These are phyloP conservation scores for Orchesella flavescens DNA, from an alignment of 2,888 invertebrate genomes.

Conservation along the genomic window DNA sequence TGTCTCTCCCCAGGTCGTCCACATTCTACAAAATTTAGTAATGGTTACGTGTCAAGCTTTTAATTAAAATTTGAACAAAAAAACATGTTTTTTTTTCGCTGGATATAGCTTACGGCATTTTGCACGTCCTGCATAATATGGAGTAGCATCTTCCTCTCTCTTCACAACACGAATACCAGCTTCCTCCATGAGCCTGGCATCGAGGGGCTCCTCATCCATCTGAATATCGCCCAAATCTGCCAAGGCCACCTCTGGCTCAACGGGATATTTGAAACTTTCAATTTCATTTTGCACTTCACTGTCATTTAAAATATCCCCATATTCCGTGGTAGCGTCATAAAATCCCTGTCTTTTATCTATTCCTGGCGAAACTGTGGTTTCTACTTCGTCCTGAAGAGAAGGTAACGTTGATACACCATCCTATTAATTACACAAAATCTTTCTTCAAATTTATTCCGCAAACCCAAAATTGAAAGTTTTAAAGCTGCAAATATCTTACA, in stretches of 20 bases:
- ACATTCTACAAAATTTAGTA: slow-evolving; percentile 63
- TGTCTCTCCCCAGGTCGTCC: slow-evolving; percentile 65
- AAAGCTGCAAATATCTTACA: not conserved
- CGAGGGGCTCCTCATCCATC: slow-evolving; percentile 45
- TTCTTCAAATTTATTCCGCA: too few species aligned
- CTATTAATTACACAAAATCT: not conserved
- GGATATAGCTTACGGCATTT: slow-evolving; percentile 55
- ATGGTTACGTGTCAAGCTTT: too few species aligned
- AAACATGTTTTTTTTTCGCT: too few species aligned
- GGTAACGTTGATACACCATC: slow-evolving; percentile 17
- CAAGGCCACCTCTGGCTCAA: slow-evolving; percentile 51
- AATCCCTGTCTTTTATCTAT: slow-evolving; percentile 30
- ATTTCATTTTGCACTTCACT: slow-evolving; percentile 42
- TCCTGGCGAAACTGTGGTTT: not conserved
- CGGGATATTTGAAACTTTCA: slow-evolving; percentile 56
- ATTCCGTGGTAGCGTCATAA: slow-evolving; percentile 14
- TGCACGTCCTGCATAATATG: slow-evolving; percentile 63
- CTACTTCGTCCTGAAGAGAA: slow-evolving; percentile 11
- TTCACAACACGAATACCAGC: slow-evolving; percentile 44
- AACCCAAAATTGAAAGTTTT: not conserved
- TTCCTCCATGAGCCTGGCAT: slow-evolving; percentile 47
- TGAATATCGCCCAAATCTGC: slow-evolving; percentile 28
- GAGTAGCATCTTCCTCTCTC: slow-evolving; percentile 51
- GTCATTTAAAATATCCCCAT: not conserved
- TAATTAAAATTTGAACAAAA: not conserved